Evolutionary conservation across 2,888 invertebrate species (phyloP).

Genomic region (Homarus gammarus): DNA sequence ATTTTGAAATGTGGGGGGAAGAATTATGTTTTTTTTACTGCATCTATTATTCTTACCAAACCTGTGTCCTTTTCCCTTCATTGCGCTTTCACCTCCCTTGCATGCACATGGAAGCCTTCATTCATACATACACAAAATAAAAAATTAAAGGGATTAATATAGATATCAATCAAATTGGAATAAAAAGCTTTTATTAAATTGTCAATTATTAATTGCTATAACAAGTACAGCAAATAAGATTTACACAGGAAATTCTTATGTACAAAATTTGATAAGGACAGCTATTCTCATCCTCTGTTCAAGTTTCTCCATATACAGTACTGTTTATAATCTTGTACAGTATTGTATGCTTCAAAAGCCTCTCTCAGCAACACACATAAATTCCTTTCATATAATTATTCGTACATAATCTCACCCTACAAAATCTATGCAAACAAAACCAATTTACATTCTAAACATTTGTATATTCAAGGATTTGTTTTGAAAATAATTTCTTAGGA

Average conservation of each 20-base stretch:
- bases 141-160: no score
- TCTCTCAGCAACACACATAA: no score
- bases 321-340: neutral
- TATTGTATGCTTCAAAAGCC: neutral
- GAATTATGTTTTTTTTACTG: no score
- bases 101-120: no score
- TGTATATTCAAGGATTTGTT: neutral
- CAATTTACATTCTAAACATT: neutral
- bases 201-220: slow-evolving; percentile 31
- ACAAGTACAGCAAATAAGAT: slow-evolving; percentile 32
- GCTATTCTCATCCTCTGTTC: neutral
- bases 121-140: no score
- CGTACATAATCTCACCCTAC: neutral
- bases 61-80: no score
- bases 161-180: neutral
- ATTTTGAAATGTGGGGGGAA: no score
- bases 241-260: slow-evolving; percentile 5
- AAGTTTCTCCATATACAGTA: neutral
- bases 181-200: slow-evolving; percentile 5
- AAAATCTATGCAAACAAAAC: neutral
- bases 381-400: neutral
- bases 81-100: no score
- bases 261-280: neutral
- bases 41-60: no score
- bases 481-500: neutral